These are phyloP conservation scores for Eupeodes latifasciatus DNA, from an alignment of 2,888 invertebrate species.

Conservation along the genomic window DNA sequence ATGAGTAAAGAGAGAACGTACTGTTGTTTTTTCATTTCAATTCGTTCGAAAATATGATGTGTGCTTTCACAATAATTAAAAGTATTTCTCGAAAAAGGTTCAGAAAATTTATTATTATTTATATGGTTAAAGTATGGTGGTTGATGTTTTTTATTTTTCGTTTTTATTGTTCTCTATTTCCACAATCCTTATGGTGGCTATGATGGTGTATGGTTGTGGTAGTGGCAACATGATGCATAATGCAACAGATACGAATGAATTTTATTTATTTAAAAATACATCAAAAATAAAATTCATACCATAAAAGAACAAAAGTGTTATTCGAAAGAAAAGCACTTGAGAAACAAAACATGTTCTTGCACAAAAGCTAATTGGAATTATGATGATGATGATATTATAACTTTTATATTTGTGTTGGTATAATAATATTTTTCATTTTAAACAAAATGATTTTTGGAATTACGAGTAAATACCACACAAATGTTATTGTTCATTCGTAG, in stretches of 20 bases:
- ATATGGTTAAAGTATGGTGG: neutral
- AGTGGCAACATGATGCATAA: neutral
- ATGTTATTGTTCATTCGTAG: no score
- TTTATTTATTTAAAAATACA: neutral
- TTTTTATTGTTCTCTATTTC: neutral
- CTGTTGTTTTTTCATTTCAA: neutral
- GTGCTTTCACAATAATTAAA: conserved; percentile 11
- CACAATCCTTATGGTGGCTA: no score
- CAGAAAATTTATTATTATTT: conserved; percentile 15
- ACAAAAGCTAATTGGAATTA: no score
- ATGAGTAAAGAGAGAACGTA: neutral
- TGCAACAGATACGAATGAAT: neutral
- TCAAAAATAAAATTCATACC: neutral
- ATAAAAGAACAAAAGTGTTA: no score
- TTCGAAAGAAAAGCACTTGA: no score
- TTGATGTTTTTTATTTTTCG: neutral
- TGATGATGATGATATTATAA: no score
- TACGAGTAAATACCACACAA: no score
- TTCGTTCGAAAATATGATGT: no score
- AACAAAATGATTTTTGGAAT: no score
- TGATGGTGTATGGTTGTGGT: neutral
- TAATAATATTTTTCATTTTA: no score
- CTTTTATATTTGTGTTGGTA: no score
- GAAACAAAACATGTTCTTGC: no score
- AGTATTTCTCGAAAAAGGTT: conserved; percentile 2